Percentiles rank a stretch among this genome's conserved stretches.
Evolutionary conservation across 2,888 invertebrate genomes (phyloP).

Genomic region (Asteroscopus sphinx): DNA sequence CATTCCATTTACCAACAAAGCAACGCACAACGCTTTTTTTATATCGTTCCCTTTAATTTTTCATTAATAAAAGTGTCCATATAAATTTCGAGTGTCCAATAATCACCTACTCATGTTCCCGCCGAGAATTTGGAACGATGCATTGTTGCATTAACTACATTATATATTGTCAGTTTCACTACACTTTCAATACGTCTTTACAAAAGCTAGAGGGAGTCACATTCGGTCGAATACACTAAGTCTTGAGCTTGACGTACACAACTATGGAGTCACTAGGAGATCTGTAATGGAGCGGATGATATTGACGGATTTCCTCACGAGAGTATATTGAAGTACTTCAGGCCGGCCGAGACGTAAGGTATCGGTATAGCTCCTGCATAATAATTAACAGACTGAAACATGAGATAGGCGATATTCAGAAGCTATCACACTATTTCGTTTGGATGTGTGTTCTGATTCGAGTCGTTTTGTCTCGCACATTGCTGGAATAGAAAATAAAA

Average conservation of each 20-base stretch:
- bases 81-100: slow-evolving; percentile 76
- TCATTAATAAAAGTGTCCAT: slow-evolving; percentile 74
- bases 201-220: slow-evolving; percentile 73
- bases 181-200: slow-evolving; percentile 71
- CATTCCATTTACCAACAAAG: slow-evolving; percentile 83
- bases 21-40: slow-evolving; percentile 80
- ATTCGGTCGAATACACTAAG: slow-evolving; percentile 67
- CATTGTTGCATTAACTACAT: slow-evolving; percentile 68
- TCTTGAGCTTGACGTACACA: slow-evolving; percentile 67
- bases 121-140: slow-evolving; percentile 65
- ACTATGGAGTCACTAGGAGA: slow-evolving; percentile 69
- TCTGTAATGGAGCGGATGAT: slow-evolving; percentile 66
- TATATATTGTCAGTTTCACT: slow-evolving; percentile 65
- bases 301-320: slow-evolving; percentile 73
- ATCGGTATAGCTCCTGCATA: slow-evolving; percentile 86
- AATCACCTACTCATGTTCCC: slow-evolving; percentile 87
- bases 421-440: slow-evolving; percentile 96
- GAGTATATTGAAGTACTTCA: slow-evolving; percentile 83
- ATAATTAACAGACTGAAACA: slow-evolving; percentile 91
- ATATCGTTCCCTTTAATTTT: slow-evolving; percentile 74
- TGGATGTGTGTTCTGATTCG: slow-evolving; percentile 95
- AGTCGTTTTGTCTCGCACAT: slow-evolving; percentile 94
- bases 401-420: slow-evolving; percentile 92
- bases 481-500: slow-evolving; percentile 90
- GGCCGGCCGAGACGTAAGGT: slow-evolving; percentile 82